A percentile compares a stretch with the other conserved stretches of the same genome.
phyloP scores from a whole-genome alignment of 2,888 invertebrate genomes.

The Ypsolopha sequella region DNA sequence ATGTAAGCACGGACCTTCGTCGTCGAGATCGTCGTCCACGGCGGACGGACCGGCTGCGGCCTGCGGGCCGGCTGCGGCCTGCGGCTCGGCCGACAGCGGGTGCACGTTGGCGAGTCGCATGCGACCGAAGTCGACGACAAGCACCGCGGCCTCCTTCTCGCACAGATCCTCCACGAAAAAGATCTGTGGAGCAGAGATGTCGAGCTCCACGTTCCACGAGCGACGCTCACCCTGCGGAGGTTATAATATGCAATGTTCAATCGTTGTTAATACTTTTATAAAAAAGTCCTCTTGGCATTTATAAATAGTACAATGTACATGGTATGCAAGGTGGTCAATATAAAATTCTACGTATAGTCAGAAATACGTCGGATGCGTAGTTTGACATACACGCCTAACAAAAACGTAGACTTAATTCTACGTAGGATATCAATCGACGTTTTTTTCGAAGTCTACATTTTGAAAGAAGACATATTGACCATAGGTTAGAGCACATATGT shows the following conservation, averaged over 20 bases:
- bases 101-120: conserved; percentile 70
- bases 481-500: too few species aligned
- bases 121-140: conserved; percentile 93
- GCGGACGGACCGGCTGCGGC: conserved; percentile 1
- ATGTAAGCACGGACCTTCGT: conserved; percentile 13
- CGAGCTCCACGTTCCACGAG: conserved; percentile 89
- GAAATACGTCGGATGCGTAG: too few species aligned
- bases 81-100: conserved; percentile 10
- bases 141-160: conserved; percentile 80
- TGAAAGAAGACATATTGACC: too few species aligned
- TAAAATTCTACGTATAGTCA: too few species aligned
- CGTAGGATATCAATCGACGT: too few species aligned
- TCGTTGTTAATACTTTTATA: too few species aligned
- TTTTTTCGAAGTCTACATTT: too few species aligned
- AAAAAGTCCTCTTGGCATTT: too few species aligned
- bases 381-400: too few species aligned
- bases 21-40: not conserved
- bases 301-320: too few species aligned
- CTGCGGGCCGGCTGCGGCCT: conserved; percentile 10
- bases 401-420: too few species aligned
- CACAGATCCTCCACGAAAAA: conserved; percentile 87
- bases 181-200: conserved; percentile 95
- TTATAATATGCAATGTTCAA: not conserved
- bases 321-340: too few species aligned
- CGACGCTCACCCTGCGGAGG: conserved; percentile 71